A percentile compares a stretch with the other conserved stretches of the same genome.
Conservation (phyloP, 2,888 invertebrate species). For the Sinodicranocentrus sp. region DNA sequence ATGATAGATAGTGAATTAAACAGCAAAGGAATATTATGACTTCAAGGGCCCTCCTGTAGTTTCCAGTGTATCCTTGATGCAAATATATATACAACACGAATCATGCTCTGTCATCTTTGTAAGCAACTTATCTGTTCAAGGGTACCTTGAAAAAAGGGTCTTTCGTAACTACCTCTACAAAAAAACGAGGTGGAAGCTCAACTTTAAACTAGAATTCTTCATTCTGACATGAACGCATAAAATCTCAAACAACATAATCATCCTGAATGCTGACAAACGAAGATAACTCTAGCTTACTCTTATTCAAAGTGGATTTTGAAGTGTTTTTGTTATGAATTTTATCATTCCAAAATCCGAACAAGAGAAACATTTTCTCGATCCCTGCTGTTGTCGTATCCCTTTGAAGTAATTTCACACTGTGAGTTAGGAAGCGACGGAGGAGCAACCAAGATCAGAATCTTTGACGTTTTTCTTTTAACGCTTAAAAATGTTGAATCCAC, state of each 20-base stretch:
- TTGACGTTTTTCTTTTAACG: slow-evolving; percentile 3
- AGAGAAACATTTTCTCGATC: slow-evolving; percentile 24
- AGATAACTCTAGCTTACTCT: not conserved
- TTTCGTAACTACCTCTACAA: too few relatives aligned
- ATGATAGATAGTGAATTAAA: slow-evolving; percentile 20
- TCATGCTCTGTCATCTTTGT: too few relatives aligned
- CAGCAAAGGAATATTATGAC: slow-evolving; percentile 27
- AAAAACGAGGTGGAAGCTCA: not conserved
- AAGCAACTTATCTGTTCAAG: too few relatives aligned
- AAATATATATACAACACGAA: too few relatives aligned
- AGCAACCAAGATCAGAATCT: slow-evolving; percentile 28
- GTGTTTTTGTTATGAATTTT: slow-evolving; percentile 38
- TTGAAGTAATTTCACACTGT: slow-evolving; percentile 48
- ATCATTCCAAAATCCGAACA: slow-evolving; percentile 42
- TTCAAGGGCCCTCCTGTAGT: slow-evolving; percentile 40
- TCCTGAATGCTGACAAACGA: not conserved
- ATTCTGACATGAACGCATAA: slow-evolving; percentile 2
- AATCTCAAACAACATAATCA: slow-evolving; percentile 18
- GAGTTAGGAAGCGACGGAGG: not conserved
- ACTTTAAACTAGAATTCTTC: slow-evolving; percentile 9
- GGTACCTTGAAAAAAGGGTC: too few relatives aligned
- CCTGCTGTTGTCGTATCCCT: slow-evolving; percentile 23
- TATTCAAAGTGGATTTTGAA: not conserved
- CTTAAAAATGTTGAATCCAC: not conserved
- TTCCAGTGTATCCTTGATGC: too few relatives aligned